Percentiles rank a stretch among this genome's conserved stretches.
These are phyloP conservation scores for Subacronicta megacephala DNA, from an alignment of 2,888 invertebrate species.

Conservation along the genomic window DNA sequence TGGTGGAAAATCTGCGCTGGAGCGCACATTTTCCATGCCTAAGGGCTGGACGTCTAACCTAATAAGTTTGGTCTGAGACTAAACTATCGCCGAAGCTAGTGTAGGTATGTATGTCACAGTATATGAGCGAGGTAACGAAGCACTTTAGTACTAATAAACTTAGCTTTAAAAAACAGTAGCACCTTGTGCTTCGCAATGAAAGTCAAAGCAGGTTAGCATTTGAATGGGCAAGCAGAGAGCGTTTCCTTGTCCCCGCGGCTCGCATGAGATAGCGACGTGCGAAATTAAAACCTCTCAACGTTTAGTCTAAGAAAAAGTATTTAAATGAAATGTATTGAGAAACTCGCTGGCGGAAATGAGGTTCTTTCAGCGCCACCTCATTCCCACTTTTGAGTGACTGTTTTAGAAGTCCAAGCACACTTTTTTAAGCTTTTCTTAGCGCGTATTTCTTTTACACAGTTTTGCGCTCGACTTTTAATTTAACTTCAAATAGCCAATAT, in stretches of 20 bases:
- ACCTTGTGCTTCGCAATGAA: conserved; percentile 43
- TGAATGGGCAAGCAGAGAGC: conserved; percentile 61
- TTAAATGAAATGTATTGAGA: conserved; percentile 89
- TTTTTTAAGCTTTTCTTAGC: conserved; percentile 67
- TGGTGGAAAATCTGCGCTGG: too few relatives aligned
- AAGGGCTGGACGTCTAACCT: too few relatives aligned
- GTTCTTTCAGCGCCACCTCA: conserved; percentile 82
- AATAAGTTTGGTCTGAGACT: background rate
- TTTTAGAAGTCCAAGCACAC: conserved; percentile 75
- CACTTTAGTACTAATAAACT: conserved; percentile 37
- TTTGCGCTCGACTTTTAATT: conserved; percentile 38
- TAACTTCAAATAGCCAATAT: conserved; percentile 32
- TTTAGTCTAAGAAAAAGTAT: conserved; percentile 80
- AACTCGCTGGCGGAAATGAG: conserved; percentile 86
- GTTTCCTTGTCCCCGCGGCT: conserved; percentile 77
- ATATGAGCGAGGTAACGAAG: conserved; percentile 10
- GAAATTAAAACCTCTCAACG: conserved; percentile 82
- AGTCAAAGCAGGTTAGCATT: conserved; percentile 50
- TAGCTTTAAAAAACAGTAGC: conserved; percentile 34
- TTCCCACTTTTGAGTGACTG: conserved; percentile 80
- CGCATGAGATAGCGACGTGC: conserved; percentile 77
- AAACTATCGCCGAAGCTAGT: background rate
- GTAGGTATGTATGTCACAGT: background rate
- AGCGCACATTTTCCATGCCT: too few relatives aligned
- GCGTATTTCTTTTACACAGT: conserved; percentile 45